phyloP scores from a whole-genome alignment of 2,888 invertebrate genomes.

The Mythimna ferrago region DNA sequence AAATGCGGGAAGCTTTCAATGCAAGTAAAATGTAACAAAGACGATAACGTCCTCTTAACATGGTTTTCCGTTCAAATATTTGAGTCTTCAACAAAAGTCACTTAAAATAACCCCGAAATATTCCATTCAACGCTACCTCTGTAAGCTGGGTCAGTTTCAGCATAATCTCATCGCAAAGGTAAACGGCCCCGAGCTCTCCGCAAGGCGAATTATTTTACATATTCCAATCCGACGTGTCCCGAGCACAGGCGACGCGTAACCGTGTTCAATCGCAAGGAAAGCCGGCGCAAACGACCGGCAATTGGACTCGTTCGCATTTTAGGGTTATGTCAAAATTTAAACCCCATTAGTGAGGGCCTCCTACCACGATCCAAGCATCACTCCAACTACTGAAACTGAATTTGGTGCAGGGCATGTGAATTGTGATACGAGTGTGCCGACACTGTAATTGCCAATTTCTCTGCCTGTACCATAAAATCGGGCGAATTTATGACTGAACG shows the following conservation, averaged over 20 bases:
- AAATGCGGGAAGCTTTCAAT: constrained; percentile 35
- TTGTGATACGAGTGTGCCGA: constrained; percentile 33
- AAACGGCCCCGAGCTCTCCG: constrained; percentile 74
- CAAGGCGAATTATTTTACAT: constrained; percentile 77
- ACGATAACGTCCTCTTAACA: constrained; percentile 40
- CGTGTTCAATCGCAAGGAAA: constrained; percentile 65
- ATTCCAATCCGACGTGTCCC: constrained; percentile 71
- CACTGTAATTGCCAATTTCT: constrained; percentile 56
- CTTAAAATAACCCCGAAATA: constrained; percentile 58
- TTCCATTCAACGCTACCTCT: constrained; percentile 55
- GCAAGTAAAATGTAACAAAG: constrained; percentile 47
- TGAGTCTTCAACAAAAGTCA: constrained; percentile 60
- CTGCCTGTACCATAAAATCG: constrained; percentile 36
- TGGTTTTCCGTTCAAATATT: constrained; percentile 55
- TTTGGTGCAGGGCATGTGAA: constrained; percentile 24
- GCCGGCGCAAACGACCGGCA: constrained; percentile 62
- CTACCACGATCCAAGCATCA: constrained; percentile 43
- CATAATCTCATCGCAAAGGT: constrained; percentile 71
- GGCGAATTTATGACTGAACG: constrained; percentile 35
- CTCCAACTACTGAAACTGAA: constrained; percentile 42
- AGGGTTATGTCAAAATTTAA: constrained; percentile 56
- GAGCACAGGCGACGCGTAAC: constrained; percentile 59
- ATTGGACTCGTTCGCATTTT: constrained; percentile 57
- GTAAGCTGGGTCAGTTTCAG: constrained; percentile 71
- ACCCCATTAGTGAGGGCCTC: constrained; percentile 44